Evolutionary conservation across 2,113 vertebrate genomes (phyloP).

Genomic region (Cyprinodon brontotheroides): DNA sequence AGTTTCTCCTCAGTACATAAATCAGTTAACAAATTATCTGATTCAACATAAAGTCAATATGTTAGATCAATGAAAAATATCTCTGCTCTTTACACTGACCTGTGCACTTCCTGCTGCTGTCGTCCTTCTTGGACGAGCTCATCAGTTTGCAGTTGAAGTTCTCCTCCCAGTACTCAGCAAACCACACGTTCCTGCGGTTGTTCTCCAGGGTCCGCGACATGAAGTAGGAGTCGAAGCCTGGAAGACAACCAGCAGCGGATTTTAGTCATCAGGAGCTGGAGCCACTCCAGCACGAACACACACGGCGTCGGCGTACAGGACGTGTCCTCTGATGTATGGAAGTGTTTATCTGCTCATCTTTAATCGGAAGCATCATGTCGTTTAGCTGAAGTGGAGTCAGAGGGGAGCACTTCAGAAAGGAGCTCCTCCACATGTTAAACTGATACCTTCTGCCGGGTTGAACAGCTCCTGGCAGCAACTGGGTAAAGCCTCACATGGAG

Average conservation of each 20-base stretch:
- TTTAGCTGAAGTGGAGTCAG: slow-evolving; percentile 1
- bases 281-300: background rate
- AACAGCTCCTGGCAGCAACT: too few species aligned
- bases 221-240: slow-evolving; percentile 94
- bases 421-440: background rate
- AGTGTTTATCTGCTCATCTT: slow-evolving; percentile 19
- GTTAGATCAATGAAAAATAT: too few species aligned
- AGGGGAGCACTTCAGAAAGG: background rate
- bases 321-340: slow-evolving; percentile 3
- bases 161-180: slow-evolving; percentile 97
- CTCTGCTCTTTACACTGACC: slow-evolving; percentile 70
- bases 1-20: too few species aligned
- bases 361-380: slow-evolving; percentile 7
- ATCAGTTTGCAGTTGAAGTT: slow-evolving; percentile 98
- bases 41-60: too few species aligned
- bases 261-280: slow-evolving; percentile 3
- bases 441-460: background rate
- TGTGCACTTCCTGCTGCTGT: slow-evolving; percentile 94
- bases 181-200: slow-evolving; percentile 97
- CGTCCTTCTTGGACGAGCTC: slow-evolving; percentile 94
- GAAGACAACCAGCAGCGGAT: slow-evolving; percentile 14
- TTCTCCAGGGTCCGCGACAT: slow-evolving; percentile 93
- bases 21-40: too few species aligned
- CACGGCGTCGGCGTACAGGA: slow-evolving; percentile 2
- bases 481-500: too few species aligned